Base-by-base conservation (phyloP, 2,113 vertebrate species). In the Rhea americana region DNA sequence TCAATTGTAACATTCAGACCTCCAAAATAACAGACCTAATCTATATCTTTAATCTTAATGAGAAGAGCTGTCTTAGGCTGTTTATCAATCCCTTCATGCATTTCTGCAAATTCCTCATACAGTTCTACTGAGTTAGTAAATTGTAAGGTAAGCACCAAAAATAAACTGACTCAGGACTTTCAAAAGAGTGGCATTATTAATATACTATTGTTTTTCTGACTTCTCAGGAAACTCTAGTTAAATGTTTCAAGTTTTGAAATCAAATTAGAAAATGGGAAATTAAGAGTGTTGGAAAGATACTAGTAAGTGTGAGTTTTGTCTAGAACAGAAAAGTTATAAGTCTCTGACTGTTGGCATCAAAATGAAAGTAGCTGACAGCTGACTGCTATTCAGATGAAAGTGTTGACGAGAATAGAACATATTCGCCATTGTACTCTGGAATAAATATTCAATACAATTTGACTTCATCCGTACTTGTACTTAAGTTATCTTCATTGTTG, bases 191-290 rank as follows among this genome's bases (percentile, higher is more conserved):
- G 3, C 20, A 28, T 79, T 82, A 87, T 96, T 75, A 89, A 82
- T 78, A 87, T 72, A n/a, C 15, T 73, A 30, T 92, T 93, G 43
- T 15, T 70, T 96, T 96, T 92, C 92, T 85, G 91, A 90, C 82
- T 81, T 78, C 87, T 91, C 59, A 47, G 39, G 80, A 96, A 97
- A 87, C 10, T 13, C 9, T 19, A 72, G 58, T 86, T 94, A 82
- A 86, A 95, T 62, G 9, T 93, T 96, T 96, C 72, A 94, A 80
- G 75, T 87, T 87, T 83, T 97, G 93, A 71, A 96, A 96, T 79
- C 26, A 90, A 92, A 86, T 39, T 7, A 56, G 19, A 72, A 50
- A 56, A 74, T 22, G 79, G 66, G 74, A 94, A 95, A 81, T 87
- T 87, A 79, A 93, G 68, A 85, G 24, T 24, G 16, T 47, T 59